A percentile compares a stretch with the other conserved stretches of the same genome.
phyloP scores from a whole-genome alignment of 2,888 invertebrate species.

The Pseudococcus viburni region DNA sequence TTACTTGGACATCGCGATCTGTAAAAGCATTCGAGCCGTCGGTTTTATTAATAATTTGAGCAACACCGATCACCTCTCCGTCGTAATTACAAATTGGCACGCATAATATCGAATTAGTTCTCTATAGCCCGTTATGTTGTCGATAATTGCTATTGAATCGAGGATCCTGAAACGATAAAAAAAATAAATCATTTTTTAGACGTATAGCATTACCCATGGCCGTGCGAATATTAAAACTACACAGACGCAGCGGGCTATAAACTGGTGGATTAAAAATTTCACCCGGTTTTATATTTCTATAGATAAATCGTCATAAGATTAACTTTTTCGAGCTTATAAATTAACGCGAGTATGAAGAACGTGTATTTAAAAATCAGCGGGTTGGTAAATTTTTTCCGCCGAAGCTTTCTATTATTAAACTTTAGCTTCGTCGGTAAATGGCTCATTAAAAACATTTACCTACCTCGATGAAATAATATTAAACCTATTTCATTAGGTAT shows the following conservation, averaged over 20 bases:
- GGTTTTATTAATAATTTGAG: constrained; percentile 98
- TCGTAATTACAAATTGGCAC: constrained; percentile 97
- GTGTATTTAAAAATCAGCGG: background rate
- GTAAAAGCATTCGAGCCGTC: constrained; percentile 90
- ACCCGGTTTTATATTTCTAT: background rate
- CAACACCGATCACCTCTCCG: constrained; percentile 96
- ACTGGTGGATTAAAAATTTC: constrained; percentile 31
- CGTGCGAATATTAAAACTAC: background rate
- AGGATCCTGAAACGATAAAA: constrained; percentile 77
- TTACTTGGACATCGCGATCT: constrained; percentile 89
- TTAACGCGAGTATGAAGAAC: background rate
- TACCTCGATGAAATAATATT: background rate
- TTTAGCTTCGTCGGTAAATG: background rate
- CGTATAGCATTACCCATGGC: background rate
- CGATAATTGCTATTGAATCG: constrained; percentile 94
- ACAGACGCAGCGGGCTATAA: background rate
- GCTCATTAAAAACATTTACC: constrained; percentile 30
- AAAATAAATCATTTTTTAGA: background rate
- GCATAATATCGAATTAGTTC: constrained; percentile 89
- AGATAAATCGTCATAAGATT: background rate
- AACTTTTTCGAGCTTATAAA: background rate
- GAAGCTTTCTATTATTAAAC: background rate
- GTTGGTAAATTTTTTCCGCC: background rate
- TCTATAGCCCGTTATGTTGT: constrained; percentile 92
- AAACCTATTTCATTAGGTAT: constrained; percentile 24